phyloP scores from a whole-genome alignment of 2,888 invertebrate genomes.

The Mactromeris polynyma region DNA sequence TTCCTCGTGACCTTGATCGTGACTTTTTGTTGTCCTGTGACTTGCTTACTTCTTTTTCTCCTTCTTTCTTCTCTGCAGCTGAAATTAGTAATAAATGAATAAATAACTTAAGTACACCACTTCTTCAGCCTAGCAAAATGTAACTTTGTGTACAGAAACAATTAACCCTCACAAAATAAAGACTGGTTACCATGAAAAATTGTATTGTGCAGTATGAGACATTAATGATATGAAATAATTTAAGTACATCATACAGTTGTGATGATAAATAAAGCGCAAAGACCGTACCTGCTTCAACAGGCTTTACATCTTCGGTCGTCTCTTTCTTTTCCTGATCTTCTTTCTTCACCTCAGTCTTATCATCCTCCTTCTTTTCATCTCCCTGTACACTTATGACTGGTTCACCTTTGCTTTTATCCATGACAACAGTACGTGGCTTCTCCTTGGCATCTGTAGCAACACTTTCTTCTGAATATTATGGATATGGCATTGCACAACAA shows the following conservation, averaged over 20 bases:
- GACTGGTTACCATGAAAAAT: too few species aligned
- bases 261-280: neutral
- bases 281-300: constrained; percentile 7
- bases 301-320: constrained; percentile 26
- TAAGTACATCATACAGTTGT: neutral
- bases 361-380: constrained; percentile 62
- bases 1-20: constrained; percentile 48
- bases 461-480: constrained; percentile 16
- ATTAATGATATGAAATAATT: too few species aligned
- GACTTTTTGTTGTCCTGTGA: neutral
- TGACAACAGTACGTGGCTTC: constrained; percentile 73
- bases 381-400: constrained; percentile 71
- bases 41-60: constrained; percentile 38
- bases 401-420: constrained; percentile 75
- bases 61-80: constrained; percentile 44
- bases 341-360: constrained; percentile 36
- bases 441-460: constrained; percentile 44
- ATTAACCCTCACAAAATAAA: too few species aligned
- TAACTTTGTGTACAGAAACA: too few species aligned
- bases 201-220: too few species aligned
- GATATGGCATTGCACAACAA: constrained; percentile 14
- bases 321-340: constrained; percentile 51
- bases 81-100: neutral
- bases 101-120: neutral
- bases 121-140: too few species aligned